These are phyloP conservation scores for Sthenelais limicola DNA, from an alignment of 2,888 invertebrate genomes.

Conservation along the genomic window DNA sequence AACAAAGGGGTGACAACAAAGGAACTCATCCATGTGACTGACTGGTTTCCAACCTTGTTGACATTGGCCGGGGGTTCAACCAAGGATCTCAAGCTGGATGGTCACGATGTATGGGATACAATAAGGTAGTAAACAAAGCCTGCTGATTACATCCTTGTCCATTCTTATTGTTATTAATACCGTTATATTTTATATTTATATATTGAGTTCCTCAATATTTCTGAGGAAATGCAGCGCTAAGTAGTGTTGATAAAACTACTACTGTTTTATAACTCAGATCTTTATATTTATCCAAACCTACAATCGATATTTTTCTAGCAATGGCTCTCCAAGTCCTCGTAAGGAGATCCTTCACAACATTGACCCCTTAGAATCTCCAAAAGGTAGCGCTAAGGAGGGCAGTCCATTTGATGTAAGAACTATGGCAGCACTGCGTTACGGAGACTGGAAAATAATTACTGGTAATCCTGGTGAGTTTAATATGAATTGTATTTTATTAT, in stretches of 20 bases:
- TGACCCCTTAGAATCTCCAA: conserved; percentile 74
- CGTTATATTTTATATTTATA: too few relatives aligned
- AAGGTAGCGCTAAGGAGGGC: conserved; percentile 49
- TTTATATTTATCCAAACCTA: too few relatives aligned
- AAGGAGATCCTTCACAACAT: conserved; percentile 83
- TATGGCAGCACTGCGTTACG: conserved; percentile 64
- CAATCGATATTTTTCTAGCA: too few relatives aligned
- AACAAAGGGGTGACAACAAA: conserved; percentile 30
- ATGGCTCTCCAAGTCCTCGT: conserved; percentile 55
- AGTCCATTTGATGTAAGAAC: conserved; percentile 60
- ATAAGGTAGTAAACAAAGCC: too few relatives aligned
- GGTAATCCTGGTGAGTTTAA: conserved; percentile 66
- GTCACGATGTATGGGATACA: conserved; percentile 65
- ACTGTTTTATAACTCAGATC: too few relatives aligned
- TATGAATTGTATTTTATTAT: too few relatives aligned
- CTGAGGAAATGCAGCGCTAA: too few relatives aligned
- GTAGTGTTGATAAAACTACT: too few relatives aligned
- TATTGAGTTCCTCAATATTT: too few relatives aligned
- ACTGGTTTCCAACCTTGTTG: conserved; percentile 69
- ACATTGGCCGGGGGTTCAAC: conserved; percentile 59
- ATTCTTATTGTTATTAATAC: too few relatives aligned
- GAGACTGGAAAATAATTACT: conserved; percentile 68
- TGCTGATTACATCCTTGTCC: too few relatives aligned
- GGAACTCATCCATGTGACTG: conserved; percentile 67
- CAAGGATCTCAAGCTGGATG: conserved; percentile 65